Evolutionary conservation across 2,888 invertebrate species (phyloP), one percentile per base, ranked within the genome.

Genomic region (Horisme vitalbata): DNA sequence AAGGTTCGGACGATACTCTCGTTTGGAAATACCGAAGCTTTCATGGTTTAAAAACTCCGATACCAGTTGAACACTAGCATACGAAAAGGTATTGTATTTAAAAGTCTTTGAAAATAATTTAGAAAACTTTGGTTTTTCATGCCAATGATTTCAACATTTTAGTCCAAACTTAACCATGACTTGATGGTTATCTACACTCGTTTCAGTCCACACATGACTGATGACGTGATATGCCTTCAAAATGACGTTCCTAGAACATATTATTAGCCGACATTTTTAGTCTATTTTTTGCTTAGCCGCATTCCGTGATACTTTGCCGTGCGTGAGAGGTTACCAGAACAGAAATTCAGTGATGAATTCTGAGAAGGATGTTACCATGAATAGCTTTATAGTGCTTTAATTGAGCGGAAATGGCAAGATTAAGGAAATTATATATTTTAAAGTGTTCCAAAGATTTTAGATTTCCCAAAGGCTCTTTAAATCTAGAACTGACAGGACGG

Each of bases 201-300:
- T 51, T 45, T 41, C 35, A 52, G 44, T 39, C 10, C 20, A 47
- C 35, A 36, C 54, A 48, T 48, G 39, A 45, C 33, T 36, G 35
- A 41, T 55, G 35, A 50, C 55, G 56, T 56, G 56, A 50, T 55
- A 24, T 45, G 52, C 27, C 41, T 59, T 37, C 50, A 41, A 55
- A 54, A 50, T 51, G 49, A 43, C 46, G 31, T 36, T 59, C 54
- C 54, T 59, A 59, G 58, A 59, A 54, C 56, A 56, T 59, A 54
- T 50, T 54, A 58, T 54, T 56, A 59, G 50, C 48, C 59, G 24
- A 54, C 50, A 56, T 52, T 54, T 59, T 55, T 36, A 48, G 48
- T 50, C 46, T 48, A 54, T 56, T 56, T 59, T 59, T 59, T 59
- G 50, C 50, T 38, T 35, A 53, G 24, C 50, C 54, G 41, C 58